Percentiles rank a stretch among this genome's conserved stretches.
Evolutionary conservation across 2,797 vertebrate species (phyloP).

Genomic region (Xiphorhynchus erythropygius): DNA sequence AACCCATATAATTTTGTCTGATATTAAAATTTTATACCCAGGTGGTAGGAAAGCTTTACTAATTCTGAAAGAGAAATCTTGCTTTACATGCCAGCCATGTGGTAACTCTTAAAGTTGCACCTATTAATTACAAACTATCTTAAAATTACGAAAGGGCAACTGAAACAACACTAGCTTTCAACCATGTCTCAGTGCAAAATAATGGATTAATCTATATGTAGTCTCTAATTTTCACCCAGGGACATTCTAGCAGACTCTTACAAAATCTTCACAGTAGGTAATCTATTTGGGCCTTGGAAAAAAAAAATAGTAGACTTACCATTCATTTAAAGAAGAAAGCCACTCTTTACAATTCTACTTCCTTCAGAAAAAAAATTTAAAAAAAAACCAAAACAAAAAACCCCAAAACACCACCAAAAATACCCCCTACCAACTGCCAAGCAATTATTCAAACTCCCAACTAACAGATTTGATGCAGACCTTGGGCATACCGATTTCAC

Average conservation of each 20-base stretch:
- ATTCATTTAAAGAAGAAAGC: slow-evolving; percentile 15
- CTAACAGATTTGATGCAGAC: not conserved
- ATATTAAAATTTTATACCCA: slow-evolving; percentile 60
- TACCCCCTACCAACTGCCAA: too few relatives aligned
- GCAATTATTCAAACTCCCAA: not conserved
- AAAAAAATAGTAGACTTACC: not conserved
- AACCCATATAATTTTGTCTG: slow-evolving; percentile 42
- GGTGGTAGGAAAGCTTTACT: slow-evolving; percentile 42
- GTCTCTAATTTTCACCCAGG: slow-evolving; percentile 9
- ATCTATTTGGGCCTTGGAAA: slow-evolving; percentile 17
- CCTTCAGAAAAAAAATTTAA: not conserved
- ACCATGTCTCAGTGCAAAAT: not conserved
- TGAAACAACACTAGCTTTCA: slow-evolving; percentile 18
- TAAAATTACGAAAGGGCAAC: slow-evolving; percentile 28
- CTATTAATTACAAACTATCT: slow-evolving; percentile 34
- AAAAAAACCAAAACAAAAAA: not conserved
- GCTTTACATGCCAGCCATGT: slow-evolving; percentile 49
- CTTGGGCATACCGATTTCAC: not conserved
- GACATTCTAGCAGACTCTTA: slow-evolving; percentile 10
- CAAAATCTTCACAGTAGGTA: slow-evolving; percentile 30
- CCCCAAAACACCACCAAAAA: not conserved
- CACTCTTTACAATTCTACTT: not conserved
- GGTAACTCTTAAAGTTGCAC: slow-evolving; percentile 56
- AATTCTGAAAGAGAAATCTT: slow-evolving; percentile 31
- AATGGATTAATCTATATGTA: slow-evolving; percentile 12